phyloP scores from a whole-genome alignment of 2,888 invertebrate species.

The Cheilosia soror region DNA sequence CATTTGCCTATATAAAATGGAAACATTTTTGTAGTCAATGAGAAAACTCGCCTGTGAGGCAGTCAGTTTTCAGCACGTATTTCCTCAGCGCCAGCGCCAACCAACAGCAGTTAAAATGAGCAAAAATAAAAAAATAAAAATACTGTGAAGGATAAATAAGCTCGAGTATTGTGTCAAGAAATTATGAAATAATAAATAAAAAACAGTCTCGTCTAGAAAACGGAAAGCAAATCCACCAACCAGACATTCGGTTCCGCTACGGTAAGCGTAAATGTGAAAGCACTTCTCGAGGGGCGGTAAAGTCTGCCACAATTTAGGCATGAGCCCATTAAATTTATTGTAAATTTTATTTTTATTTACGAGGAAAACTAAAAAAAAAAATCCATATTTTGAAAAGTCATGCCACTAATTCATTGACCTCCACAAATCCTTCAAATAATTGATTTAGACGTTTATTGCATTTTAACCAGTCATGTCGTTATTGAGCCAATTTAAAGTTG shows the following conservation, averaged over 20 bases:
- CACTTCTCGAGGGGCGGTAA: background rate
- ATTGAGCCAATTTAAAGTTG: slow-evolving; percentile 16
- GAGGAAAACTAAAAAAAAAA: background rate
- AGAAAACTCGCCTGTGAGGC: slow-evolving; percentile 9
- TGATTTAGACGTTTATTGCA: slow-evolving; percentile 56
- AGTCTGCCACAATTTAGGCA: background rate
- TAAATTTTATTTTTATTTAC: slow-evolving; percentile 34
- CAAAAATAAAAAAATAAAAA: slow-evolving; percentile 18
- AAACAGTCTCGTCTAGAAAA: slow-evolving; percentile 8
- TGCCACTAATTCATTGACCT: slow-evolving; percentile 33
- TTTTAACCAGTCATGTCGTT: slow-evolving; percentile 39
- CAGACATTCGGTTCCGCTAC: slow-evolving; percentile 31
- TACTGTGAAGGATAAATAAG: slow-evolving; percentile 38
- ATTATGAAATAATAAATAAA: slow-evolving; percentile 65
- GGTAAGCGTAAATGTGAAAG: slow-evolving; percentile 5
- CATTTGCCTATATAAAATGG: slow-evolving; percentile 47
- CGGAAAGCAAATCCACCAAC: slow-evolving; percentile 29
- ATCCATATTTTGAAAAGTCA: background rate
- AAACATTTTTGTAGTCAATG: background rate
- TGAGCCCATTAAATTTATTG: slow-evolving; percentile 24
- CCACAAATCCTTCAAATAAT: slow-evolving; percentile 60
- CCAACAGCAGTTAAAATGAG: background rate
- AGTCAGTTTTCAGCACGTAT: slow-evolving; percentile 33
- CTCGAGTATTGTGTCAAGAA: slow-evolving; percentile 46
- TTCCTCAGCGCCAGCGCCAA: background rate